Conservation (phyloP, 2,113 vertebrate species). For the Lepus timidus region DNA sequence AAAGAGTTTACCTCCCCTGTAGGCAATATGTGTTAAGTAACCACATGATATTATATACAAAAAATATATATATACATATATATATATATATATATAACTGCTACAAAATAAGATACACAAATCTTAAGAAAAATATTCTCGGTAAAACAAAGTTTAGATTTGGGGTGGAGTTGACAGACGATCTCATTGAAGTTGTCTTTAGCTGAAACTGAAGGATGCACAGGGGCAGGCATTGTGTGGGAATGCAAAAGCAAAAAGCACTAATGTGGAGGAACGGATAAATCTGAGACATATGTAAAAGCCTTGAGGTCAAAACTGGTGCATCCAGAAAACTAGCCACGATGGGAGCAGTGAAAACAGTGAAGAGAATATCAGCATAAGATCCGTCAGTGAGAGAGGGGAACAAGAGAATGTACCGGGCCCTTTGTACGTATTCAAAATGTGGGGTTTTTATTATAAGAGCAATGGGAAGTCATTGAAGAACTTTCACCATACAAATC, state of each 20-base stretch:
- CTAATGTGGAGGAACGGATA: rapidly evolving
- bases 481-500: neutral
- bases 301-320: neutral
- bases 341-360: neutral
- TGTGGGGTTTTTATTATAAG: neutral
- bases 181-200: neutral
- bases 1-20: neutral
- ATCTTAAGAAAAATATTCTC: neutral
- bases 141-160: neutral
- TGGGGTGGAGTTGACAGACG: neutral
- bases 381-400: too few species aligned
- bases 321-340: neutral
- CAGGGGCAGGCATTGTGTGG: neutral
- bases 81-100: neutral
- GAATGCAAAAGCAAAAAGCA: neutral
- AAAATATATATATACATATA: neutral
- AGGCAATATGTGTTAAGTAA: neutral
- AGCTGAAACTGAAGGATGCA: neutral
- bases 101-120: neutral
- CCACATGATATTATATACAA: neutral
- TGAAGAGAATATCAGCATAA: neutral
- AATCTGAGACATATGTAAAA: neutral
- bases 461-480: neutral
- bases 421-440: neutral
- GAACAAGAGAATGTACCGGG: rapidly evolving